phyloP scores from a whole-genome alignment of 2,888 invertebrate species.

The Automeris io region DNA sequence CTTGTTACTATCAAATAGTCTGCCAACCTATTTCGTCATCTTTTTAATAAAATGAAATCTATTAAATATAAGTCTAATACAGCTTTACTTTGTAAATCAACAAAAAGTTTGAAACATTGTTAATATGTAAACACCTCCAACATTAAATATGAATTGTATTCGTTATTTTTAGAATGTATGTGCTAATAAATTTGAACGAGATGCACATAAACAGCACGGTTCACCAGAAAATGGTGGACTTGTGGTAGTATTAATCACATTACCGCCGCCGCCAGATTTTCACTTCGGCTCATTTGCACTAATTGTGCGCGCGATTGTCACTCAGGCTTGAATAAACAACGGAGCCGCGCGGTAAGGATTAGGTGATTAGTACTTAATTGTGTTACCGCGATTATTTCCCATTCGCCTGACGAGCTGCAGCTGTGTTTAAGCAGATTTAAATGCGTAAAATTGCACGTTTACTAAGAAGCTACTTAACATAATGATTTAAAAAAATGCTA shows the following conservation, averaged over 20 bases:
- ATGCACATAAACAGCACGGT: constrained; percentile 21
- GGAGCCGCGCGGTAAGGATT: constrained; percentile 71
- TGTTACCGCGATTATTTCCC: constrained; percentile 73
- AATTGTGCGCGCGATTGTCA: constrained; percentile 76
- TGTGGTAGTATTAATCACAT: constrained; percentile 70
- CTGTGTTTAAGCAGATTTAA: constrained; percentile 63
- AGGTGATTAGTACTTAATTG: constrained; percentile 75
- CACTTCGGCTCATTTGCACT: constrained; percentile 76
- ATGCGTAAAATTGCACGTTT: constrained; percentile 48
- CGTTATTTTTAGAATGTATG: too few relatives aligned
- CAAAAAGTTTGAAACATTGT: too few relatives aligned
- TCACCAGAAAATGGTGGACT: constrained; percentile 52
- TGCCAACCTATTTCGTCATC: too few relatives aligned
- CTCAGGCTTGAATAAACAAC: constrained; percentile 77
- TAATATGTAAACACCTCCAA: too few relatives aligned
- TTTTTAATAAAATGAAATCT: too few relatives aligned
- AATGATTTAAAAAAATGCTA: too few relatives aligned
- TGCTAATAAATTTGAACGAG: too few relatives aligned
- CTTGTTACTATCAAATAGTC: too few relatives aligned
- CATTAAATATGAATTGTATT: too few relatives aligned
- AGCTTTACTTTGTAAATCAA: too few relatives aligned
- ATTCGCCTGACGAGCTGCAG: constrained; percentile 59
- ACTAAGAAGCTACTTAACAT: constrained; percentile 21
- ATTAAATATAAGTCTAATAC: too few relatives aligned
- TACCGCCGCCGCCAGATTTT: constrained; percentile 68